Base-by-base conservation (phyloP, 2,888 invertebrate species). In the Clusia tigrina region DNA sequence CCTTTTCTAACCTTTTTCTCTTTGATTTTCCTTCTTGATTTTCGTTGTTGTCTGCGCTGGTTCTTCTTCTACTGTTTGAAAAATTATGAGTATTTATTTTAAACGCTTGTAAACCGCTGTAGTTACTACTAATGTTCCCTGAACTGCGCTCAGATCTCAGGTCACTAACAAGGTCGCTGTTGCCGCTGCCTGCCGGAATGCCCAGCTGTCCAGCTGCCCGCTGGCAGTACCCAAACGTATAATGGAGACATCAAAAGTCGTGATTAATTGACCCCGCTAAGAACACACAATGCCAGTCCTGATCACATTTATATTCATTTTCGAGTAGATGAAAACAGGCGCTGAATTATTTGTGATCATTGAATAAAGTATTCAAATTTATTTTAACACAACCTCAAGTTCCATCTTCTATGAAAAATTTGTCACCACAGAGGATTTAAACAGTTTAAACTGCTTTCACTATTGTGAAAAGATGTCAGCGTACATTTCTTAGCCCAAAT, bases 31-130 rank as follows among this genome's bases (percentile, higher is more conserved):
- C n/a, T n/a, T n/a, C n/a, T n/a, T n/a, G n/a, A n/a, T n/a, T n/a
- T n/a, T n/a, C n/a, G n/a, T n/a, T n/a, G n/a, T n/a, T n/a, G n/a
- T n/a, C n/a, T n/a, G n/a, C n/a, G n/a, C n/a, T n/a, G n/a, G n/a
- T n/a, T n/a, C n/a, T n/a, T n/a, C n/a, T n/a, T n/a, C n/a, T n/a
- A n/a, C n/a, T 38, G 18, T 56, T 37, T 58, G 26, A 58, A 58
- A 54, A 52, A 71, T 76, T 71, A 76, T 76, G 59, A 72, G 69
- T 69, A 76, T 78, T 78, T 68, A 74, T 71, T 71, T 42, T 77
- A 73, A 73, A 73, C 67, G 72, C 71, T 71, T 76, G 69, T 76
- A 74, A 77, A 68, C 67, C 72, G 67, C 71, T 67, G 74, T 76
- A 70, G 72, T 68, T 67, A 73, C 72, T 72, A 72, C 75, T 74